Conservation (phyloP, 2,888 invertebrate genomes). For the Amiota minor region DNA sequence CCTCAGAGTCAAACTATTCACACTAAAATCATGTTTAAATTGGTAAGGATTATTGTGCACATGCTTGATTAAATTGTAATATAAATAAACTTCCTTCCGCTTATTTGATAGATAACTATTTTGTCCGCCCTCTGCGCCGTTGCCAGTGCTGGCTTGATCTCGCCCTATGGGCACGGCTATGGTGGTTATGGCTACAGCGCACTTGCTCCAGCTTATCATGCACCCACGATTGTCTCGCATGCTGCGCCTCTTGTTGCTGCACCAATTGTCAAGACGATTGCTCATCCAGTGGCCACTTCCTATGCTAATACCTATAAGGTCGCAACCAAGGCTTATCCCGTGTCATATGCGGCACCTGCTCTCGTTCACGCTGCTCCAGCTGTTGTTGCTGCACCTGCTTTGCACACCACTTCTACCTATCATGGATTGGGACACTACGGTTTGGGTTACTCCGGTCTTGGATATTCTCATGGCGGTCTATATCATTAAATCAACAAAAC, state of each 20-base stretch:
- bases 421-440: conserved; percentile 56
- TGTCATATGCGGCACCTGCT: conserved; percentile 66
- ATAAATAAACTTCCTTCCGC: not conserved
- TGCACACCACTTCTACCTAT: conserved; percentile 67
- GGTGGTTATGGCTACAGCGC: conserved; percentile 68
- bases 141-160: conserved; percentile 72
- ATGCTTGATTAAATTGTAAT: not conserved
- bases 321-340: conserved; percentile 66
- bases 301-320: conserved; percentile 72
- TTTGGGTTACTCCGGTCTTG: conserved; percentile 57
- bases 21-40: conserved; percentile 72
- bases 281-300: conserved; percentile 70
- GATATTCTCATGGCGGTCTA: conserved; percentile 50
- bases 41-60: conserved; percentile 68
- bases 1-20: conserved; percentile 55
- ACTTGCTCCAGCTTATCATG: conserved; percentile 58
- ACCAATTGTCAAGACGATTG: conserved; percentile 63
- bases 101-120: conserved; percentile 59
- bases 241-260: conserved; percentile 66
- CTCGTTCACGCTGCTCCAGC: conserved; percentile 57
- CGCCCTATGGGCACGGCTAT: conserved; percentile 63
- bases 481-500: conserved; percentile 54
- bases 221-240: conserved; percentile 64
- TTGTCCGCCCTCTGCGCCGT: conserved; percentile 73
- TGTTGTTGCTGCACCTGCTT: conserved; percentile 61